A percentile compares a stretch with the other conserved stretches of the same genome.
Conservation (phyloP, 2,113 vertebrate species). For the Gopherus flavomarginatus region DNA sequence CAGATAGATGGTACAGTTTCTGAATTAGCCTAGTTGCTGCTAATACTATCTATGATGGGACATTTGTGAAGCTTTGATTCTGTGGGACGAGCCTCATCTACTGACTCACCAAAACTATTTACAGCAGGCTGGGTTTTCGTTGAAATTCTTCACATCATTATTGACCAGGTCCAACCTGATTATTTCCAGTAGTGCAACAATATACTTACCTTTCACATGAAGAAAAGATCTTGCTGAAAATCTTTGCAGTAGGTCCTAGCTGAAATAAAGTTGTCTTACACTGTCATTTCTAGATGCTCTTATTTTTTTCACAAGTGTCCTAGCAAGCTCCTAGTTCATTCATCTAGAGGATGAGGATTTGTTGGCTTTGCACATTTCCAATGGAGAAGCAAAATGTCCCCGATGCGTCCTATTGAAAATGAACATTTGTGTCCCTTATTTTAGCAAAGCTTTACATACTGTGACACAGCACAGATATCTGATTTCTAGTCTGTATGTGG, state of each 20-base stretch:
- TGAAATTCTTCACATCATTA: background rate
- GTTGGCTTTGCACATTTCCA: background rate
- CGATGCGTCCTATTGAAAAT: background rate
- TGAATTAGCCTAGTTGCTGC: too few relatives aligned
- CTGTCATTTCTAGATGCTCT: background rate
- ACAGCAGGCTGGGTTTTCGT: background rate
- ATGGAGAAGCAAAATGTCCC: background rate
- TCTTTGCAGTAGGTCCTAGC: background rate
- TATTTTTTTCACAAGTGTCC: background rate
- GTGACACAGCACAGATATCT: background rate
- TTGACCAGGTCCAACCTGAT: background rate
- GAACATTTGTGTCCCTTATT: background rate
- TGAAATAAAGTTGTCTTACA: background rate
- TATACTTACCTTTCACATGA: background rate
- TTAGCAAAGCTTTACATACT: background rate
- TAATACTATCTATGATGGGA: background rate
- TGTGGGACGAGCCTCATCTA: background rate
- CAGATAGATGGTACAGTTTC: too few relatives aligned
- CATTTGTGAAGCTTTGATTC: background rate
- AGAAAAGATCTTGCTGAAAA: background rate
- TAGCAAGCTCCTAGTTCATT: background rate
- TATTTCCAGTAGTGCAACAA: background rate
- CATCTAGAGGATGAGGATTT: background rate
- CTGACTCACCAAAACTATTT: background rate
- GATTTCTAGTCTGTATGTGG: background rate